A percentile compares a stretch with the other conserved stretches of the same genome.
phyloP scores from a whole-genome alignment of 1,140 invertebrate species.

The Trichogramma pretiosum region DNA sequence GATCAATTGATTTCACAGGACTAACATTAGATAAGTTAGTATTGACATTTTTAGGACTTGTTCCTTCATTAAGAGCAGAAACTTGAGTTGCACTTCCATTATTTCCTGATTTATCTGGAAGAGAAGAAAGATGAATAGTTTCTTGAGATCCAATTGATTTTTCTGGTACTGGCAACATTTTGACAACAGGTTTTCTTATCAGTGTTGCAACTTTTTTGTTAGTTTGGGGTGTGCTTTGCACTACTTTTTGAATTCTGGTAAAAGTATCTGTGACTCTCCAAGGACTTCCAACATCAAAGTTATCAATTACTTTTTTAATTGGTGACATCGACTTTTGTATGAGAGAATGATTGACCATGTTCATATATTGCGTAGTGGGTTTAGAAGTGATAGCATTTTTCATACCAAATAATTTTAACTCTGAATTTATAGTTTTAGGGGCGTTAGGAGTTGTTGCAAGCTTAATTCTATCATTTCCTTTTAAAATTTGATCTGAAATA shows the following conservation, averaged over 20 bases:
- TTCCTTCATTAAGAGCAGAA: too few species aligned
- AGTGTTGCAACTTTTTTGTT: slow-evolving; percentile 6
- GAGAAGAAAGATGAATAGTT: slow-evolving; percentile 7
- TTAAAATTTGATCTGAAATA: slow-evolving; percentile 9
- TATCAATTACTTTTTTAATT: slow-evolving; percentile 19
- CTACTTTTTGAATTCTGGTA: slow-evolving; percentile 24
- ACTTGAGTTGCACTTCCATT: too few species aligned
- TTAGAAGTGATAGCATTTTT: slow-evolving; percentile 22
- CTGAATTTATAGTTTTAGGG: slow-evolving; percentile 13
- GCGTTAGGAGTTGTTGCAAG: slow-evolving; percentile 12
- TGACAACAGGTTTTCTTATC: slow-evolving; percentile 3
- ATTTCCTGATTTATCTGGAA: too few species aligned
- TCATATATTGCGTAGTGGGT: slow-evolving; percentile 11
- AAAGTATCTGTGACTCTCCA: slow-evolving; percentile 28
- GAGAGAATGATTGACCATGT: slow-evolving; percentile 26
- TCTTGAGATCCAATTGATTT: slow-evolving; percentile 8
- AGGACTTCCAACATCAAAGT: slow-evolving; percentile 26
- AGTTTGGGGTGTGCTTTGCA: slow-evolving; percentile 33
- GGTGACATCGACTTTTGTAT: slow-evolving; percentile 32
- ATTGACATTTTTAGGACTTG: too few species aligned
- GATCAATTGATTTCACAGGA: background rate
- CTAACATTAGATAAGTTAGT: too few species aligned
- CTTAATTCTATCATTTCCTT: slow-evolving; percentile 10
- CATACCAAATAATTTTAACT: slow-evolving; percentile 21
- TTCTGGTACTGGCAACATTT: background rate